Base-by-base conservation (phyloP, 64 coral and sea anemone species). In the Porites lutea region DNA sequence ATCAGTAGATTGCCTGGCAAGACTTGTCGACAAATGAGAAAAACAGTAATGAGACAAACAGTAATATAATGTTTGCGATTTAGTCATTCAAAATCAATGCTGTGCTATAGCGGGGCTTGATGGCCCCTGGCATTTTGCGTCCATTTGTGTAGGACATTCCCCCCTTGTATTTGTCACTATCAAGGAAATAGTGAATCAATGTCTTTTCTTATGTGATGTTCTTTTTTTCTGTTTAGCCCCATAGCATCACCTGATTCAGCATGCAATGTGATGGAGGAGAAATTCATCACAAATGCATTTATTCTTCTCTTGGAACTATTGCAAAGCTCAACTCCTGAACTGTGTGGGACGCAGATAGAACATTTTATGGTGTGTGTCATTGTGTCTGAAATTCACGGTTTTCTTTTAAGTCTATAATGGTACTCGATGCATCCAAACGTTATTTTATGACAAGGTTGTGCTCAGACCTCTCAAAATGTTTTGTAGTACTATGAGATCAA, bases 281-380 rank as follows among this genome's bases (percentile, higher is more conserved):
- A 51, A 52, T 68, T 84, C 46, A 18, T 84, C 5, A 67, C 62
- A 2, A 20, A 20, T 23, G 81, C 81, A 52, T 84, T 84, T 63
- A 51, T 66, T 10, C 48, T 84, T 6, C 81, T 84, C 14, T 52
- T 84, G 63, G 61, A 68, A 4, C 61, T 84, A 5, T 9, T 84
- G 18, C 81, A 84, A 84, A 11, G 7, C 8, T 84, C 81, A n/a
- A n/a, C 61, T 22, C 63, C 81, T 51, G 52, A 68, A 50, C 47
- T 51, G 3, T 21, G 44, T 53, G 61, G 61, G 48, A 68, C 62
- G 13, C 62, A 84, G 63, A 52, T 84, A 52, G 47, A 67, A 51
- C 81, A 69, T 65, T 84, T 84, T 68, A 84, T 47, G 81, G 81
- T 84, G 2, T 68, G 81, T 51, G 52, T 54, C 2, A 72, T 72